These are phyloP conservation scores for Pseudolycoriella hygida DNA, from an alignment of 2,888 invertebrate species.

Conservation along the genomic window DNA sequence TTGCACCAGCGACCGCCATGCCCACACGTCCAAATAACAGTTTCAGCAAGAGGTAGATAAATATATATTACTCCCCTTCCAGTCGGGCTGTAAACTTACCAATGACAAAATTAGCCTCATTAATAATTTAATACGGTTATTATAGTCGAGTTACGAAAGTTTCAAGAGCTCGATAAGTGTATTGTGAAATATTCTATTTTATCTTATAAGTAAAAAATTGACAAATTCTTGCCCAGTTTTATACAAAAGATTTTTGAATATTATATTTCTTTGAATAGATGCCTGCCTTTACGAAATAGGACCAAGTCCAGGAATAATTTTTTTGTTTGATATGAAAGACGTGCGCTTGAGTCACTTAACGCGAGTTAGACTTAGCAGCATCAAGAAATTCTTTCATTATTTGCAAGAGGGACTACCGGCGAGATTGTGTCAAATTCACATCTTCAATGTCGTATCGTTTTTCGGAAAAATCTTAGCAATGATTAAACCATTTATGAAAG, in stretches of 20 bases:
- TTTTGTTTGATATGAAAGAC: slow-evolving; percentile 49
- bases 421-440: slow-evolving; percentile 44
- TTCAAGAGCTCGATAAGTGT: no score
- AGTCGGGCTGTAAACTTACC: background rate
- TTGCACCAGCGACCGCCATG: no score
- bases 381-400: slow-evolving; percentile 46
- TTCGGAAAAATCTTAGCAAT: slow-evolving; percentile 39
- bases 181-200: no score
- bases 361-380: slow-evolving; percentile 35
- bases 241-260: no score
- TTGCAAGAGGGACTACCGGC: slow-evolving; percentile 51
- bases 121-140: no score
- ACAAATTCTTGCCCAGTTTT: no score
- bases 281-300: slow-evolving; percentile 37
- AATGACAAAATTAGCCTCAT: no score
- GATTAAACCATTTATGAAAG: slow-evolving; percentile 40
- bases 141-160: no score
- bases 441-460: slow-evolving; percentile 41
- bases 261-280: slow-evolving; percentile 27
- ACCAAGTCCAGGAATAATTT: slow-evolving; percentile 42
- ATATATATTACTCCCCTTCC: background rate
- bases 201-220: no score
- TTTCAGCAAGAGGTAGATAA: no score
- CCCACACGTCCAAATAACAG: background rate
- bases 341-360: slow-evolving; percentile 41